Base-by-base conservation (phyloP, 2,888 invertebrate genomes). In the Hyposoter didymator region DNA sequence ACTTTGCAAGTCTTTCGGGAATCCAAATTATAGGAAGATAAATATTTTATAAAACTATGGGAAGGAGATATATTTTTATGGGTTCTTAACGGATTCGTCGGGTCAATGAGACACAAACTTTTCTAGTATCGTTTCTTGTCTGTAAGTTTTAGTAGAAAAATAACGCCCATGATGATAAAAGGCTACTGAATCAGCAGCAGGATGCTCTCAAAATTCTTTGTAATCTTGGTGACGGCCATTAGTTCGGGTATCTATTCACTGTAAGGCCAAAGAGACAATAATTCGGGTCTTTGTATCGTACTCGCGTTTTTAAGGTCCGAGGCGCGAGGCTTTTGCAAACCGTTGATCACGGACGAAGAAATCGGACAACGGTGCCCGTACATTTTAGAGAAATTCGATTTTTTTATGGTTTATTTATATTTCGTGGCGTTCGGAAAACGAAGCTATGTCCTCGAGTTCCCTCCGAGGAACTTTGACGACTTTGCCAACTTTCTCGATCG, bases 191-290 rank as follows among this genome's bases (percentile, higher is more conserved):
- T 88, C 87, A 89, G 91, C 91, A 89, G 92, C 90, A 88, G 92
- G 92, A 91, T 92, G 92, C 89, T 82, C 55, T 35, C 64, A 87
- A 89, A 93, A 90, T 89, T 93, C 94, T 94, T 94, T 93, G 93
- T 93, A 94, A 94, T 94, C 94, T 94, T 94, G 94, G 94, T 92
- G 93, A 90, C 87, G 88, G 90, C 88, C 91, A 78, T 82, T 89
- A 93, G 90, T 89, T 72, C 89, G 88, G 92, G 90, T 90, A 78
- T 52, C 55, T 35, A 84, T 91, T 90, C 92, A 92, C 93, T 94
- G 94, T 94, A 94, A 94, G 94, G 94, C 92, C 93, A 91, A 92
- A 94, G 94, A 94, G 91, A 94, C 91, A 94, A 69, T 78, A 91
- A 89, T 89, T 88, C 59, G 86, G 88, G 73, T 78, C 84, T 81